Conservation (phyloP, 2,113 vertebrate genomes). For the Acinonyx jubatus region DNA sequence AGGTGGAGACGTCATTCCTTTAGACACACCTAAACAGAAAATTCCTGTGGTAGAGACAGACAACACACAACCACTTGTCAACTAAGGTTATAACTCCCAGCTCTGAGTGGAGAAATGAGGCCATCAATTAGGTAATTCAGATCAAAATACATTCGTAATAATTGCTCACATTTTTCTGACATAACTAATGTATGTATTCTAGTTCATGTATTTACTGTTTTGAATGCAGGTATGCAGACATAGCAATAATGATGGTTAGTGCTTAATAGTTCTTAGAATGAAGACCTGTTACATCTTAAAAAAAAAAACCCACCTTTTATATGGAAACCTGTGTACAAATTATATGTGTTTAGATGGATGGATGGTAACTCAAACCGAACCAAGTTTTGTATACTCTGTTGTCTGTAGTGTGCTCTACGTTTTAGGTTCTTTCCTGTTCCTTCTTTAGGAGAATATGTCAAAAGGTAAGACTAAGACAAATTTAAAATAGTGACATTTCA, state of each 20-base stretch:
- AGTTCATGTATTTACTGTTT: background rate
- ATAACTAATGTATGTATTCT: background rate
- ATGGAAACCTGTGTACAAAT: background rate
- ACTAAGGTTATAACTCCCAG: background rate
- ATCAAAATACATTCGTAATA: background rate
- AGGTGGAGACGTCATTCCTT: conserved; percentile 34
- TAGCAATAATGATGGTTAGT: background rate
- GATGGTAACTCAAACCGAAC: background rate
- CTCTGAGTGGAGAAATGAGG: background rate
- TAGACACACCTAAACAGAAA: conserved; percentile 59
- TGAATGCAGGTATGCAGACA: background rate
- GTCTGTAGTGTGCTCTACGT: background rate
- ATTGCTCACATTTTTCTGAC: background rate
- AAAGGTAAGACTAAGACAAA: background rate
- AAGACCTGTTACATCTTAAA: background rate
- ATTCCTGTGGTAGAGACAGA: conserved; percentile 53
- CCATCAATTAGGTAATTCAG: background rate
- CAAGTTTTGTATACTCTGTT: background rate
- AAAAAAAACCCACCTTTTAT: background rate
- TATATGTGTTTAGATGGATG: background rate
- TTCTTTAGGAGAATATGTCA: background rate
- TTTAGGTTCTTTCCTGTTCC: background rate
- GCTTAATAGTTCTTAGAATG: background rate
- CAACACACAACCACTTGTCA: background rate
- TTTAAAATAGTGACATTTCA: background rate